Evolutionary conservation across 1,140 invertebrate species (phyloP).

Genomic region (Zeugodacus cucurbitae): DNA sequence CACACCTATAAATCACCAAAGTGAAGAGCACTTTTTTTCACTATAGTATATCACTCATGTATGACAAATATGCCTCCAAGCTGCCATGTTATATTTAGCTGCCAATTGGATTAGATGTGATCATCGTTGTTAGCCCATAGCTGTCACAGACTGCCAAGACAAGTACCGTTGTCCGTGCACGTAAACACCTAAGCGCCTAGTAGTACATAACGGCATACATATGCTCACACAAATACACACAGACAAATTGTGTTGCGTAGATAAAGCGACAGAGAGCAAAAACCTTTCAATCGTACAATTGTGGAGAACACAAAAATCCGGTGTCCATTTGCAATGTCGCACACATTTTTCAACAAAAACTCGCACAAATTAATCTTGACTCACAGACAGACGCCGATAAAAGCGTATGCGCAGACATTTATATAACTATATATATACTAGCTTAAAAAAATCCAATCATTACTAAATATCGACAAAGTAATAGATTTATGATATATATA

Average conservation of each 20-base stretch:
- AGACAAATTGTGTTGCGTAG: background rate
- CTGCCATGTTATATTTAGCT: too few relatives aligned
- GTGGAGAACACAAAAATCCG: background rate
- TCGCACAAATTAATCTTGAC: background rate
- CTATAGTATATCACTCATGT: too few relatives aligned
- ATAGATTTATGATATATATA: too few relatives aligned
- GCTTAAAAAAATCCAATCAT: too few relatives aligned
- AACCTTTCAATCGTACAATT: too few relatives aligned
- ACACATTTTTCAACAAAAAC: background rate
- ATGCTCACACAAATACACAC: background rate
- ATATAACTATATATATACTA: background rate
- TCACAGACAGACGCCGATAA: background rate
- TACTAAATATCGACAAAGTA: too few relatives aligned
- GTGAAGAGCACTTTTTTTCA: too few relatives aligned
- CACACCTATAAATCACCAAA: too few relatives aligned
- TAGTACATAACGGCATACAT: background rate
- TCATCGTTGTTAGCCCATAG: background rate
- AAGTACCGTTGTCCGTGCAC: background rate
- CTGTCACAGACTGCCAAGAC: background rate
- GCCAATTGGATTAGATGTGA: too few relatives aligned
- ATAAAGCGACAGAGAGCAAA: background rate
- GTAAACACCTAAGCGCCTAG: background rate
- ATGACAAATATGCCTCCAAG: too few relatives aligned
- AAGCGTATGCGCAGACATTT: background rate
- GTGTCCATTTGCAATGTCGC: background rate